These are phyloP conservation scores for Lordiphosa collinella DNA, from an alignment of 1,140 invertebrate species.

Conservation along the genomic window DNA sequence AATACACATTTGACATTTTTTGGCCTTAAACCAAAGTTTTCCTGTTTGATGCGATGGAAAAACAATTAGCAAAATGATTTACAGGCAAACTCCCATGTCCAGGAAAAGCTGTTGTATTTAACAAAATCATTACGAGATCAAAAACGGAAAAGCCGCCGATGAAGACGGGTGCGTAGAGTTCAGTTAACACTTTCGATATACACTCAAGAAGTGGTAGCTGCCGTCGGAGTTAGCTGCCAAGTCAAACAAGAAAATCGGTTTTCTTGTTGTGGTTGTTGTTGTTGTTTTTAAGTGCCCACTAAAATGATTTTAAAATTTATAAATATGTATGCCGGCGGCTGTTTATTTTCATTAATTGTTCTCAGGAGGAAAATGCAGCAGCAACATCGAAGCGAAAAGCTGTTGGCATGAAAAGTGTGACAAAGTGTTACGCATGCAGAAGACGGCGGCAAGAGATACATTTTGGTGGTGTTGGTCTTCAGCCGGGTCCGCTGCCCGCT, in stretches of 20 bases:
- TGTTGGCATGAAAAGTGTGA: conserved; percentile 77
- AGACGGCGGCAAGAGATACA: conserved; percentile 67
- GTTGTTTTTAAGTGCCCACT: conserved; percentile 64
- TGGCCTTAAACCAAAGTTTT: background rate
- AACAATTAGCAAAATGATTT: conserved; percentile 74
- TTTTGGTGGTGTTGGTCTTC: conserved; percentile 45
- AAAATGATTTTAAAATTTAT: conserved; percentile 71
- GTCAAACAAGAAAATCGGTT: conserved; percentile 23
- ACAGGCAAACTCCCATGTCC: conserved; percentile 65
- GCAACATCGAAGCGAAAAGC: conserved; percentile 38
- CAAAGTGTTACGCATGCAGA: conserved; percentile 76
- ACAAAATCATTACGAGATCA: conserved; percentile 73
- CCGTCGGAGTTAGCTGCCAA: conserved; percentile 16
- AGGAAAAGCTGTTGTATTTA: conserved; percentile 54
- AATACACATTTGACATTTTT: background rate
- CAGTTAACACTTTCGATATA: conserved; percentile 41
- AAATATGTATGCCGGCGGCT: conserved; percentile 65
- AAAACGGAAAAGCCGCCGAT: conserved; percentile 54
- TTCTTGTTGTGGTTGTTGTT: background rate
- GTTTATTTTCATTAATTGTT: conserved; percentile 78
- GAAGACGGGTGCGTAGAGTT: conserved; percentile 27
- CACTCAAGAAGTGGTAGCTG: conserved; percentile 15
- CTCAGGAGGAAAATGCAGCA: conserved; percentile 65
- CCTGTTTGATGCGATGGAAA: conserved; percentile 38
- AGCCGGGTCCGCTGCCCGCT: conserved; percentile 61